Base-by-base conservation (phyloP, 2,113 vertebrate species). In the Tautogolabrus adspersus region DNA sequence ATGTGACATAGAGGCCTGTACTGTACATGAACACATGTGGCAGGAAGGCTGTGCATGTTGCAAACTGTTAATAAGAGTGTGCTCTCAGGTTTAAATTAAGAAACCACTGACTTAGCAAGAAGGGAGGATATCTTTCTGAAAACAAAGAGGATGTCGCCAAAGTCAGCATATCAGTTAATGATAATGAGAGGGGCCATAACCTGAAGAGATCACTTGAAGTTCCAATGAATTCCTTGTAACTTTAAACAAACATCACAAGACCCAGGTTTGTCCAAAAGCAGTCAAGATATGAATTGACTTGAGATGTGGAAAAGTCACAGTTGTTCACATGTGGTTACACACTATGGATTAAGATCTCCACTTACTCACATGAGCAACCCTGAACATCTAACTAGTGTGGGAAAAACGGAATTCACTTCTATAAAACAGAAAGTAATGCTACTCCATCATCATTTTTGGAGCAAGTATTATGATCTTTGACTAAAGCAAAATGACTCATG, bases 111-210 rank as follows among this genome's bases (percentile, higher is more conserved):
- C 75, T 81, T 59, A 70, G 78, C 78, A 64, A 72, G 40, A 80
- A 10, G 23, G 57, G 63, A 78, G 75, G 64, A 84, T 63, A 76
- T 81, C 6, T 23, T 23, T 77, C 22, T 59, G 59, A 78, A 83
- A 87, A 89, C 69, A 84, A 23, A 77, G 61, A 56, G 13, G 59
- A 58, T 2, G 46, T 19, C 2, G 3, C 42, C 51, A 63, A 82
- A 82, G 79, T 88, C 81, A 85, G 66, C 83, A 67, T 54, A 16
- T 42, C 51, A 42, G 69, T 82, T 72, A 79, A 84, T 71, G 73
- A 81, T 80, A 51, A 66, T 40, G 23, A n/a, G 44, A 85, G 68
- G 30, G 23, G 44, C 38, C 56, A 44, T 26, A 79, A 79, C 51
- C 57, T 21, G 37, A 87, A 22, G 21, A 67, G 51, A 52, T 72